These are phyloP conservation scores for Heliothis subflexa DNA, from an alignment of 1,140 invertebrate species.

Conservation along the genomic window DNA sequence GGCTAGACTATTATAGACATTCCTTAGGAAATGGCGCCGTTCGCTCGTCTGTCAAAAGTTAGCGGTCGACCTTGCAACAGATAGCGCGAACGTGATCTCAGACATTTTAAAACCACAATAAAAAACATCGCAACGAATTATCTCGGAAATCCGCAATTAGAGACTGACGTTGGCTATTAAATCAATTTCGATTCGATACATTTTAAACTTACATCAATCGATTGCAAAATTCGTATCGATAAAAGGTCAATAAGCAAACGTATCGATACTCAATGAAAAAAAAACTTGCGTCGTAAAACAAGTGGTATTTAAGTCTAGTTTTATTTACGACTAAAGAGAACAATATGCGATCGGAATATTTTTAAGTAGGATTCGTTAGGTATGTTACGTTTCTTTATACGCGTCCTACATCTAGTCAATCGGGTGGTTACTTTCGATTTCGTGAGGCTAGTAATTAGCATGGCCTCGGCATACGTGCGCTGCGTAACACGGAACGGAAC, in stretches of 20 bases:
- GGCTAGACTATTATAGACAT: conserved; percentile 14
- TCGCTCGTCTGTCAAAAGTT: conserved; percentile 40
- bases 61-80: conserved; percentile 54
- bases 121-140: conserved; percentile 53
- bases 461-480: conserved; percentile 77
- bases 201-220: background rate
- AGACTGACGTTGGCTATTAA: conserved; percentile 33
- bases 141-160: conserved; percentile 68
- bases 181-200: conserved; percentile 28
- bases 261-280: conserved; percentile 6
- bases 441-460: conserved; percentile 82
- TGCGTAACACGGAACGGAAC: conserved; percentile 80
- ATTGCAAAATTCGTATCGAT: background rate
- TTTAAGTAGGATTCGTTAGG: conserved; percentile 50
- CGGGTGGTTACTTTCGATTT: conserved; percentile 79
- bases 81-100: conserved; percentile 55
- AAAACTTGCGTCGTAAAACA: background rate
- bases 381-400: conserved; percentile 68
- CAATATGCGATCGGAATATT: conserved; percentile 51
- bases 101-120: conserved; percentile 47
- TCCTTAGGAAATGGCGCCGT: conserved; percentile 41
- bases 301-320: conserved; percentile 40
- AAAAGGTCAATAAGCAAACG: background rate
- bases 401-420: conserved; percentile 72
- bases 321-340: conserved; percentile 37